These are phyloP conservation scores for Vannuccia rotundouncinata DNA, from an alignment of 2,888 invertebrate species.

Conservation along the genomic window DNA sequence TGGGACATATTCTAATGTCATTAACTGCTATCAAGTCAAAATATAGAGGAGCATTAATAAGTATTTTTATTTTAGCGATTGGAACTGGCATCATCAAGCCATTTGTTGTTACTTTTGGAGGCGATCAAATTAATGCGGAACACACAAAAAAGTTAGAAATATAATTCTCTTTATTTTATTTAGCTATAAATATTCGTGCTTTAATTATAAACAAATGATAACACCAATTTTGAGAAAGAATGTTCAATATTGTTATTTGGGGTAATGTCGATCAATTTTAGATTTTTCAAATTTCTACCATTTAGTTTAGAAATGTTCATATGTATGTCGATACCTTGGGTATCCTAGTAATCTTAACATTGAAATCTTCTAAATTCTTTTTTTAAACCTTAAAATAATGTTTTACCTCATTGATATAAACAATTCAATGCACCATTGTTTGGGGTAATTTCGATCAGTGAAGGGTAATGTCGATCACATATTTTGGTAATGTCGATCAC, in stretches of 20 bases:
- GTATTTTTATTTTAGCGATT: conserved; percentile 70
- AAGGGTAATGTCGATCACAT: too few relatives aligned
- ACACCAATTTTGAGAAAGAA: conserved; percentile 43
- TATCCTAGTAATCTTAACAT: neutral
- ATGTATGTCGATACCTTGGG: neutral
- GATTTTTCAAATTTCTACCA: neutral
- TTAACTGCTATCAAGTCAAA: conserved; percentile 33
- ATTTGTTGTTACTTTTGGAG: conserved; percentile 87
- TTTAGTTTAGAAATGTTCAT: neutral
- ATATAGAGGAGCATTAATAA: conserved; percentile 61
- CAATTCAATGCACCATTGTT: too few relatives aligned
- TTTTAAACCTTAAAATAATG: neutral
- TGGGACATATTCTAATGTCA: conserved; percentile 36
- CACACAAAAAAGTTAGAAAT: conserved; percentile 70
- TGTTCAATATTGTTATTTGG: conserved; percentile 41
- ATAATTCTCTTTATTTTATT: conserved; percentile 86
- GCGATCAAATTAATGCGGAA: conserved; percentile 72
- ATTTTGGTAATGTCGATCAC: too few relatives aligned
- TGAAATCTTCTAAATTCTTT: neutral
- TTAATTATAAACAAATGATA: conserved; percentile 28
- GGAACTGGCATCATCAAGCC: conserved; percentile 94
- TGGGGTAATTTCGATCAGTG: too few relatives aligned
- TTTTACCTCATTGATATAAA: neutral
- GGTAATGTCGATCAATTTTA: neutral
- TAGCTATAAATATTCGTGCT: conserved; percentile 67